Evolutionary conservation across 2,113 vertebrate genomes (phyloP).

Genomic region (Sapayoa aenigma): DNA sequence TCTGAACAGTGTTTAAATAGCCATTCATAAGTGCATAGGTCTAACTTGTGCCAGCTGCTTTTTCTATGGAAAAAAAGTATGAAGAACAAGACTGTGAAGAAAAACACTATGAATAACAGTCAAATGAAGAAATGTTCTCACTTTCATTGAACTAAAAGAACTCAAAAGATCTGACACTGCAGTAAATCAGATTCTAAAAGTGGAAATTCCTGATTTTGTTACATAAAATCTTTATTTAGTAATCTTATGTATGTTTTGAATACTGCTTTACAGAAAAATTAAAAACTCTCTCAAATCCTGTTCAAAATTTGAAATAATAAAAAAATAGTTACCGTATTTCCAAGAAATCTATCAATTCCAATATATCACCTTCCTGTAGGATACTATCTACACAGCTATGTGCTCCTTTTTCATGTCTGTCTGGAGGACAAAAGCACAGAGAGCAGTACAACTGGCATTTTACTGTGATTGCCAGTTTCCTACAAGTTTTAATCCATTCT

Average conservation of each 20-base stretch:
- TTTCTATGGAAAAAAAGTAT: background rate
- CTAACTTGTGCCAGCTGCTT: background rate
- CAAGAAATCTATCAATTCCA: background rate
- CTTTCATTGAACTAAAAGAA: background rate
- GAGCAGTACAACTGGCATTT: background rate
- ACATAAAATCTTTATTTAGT: background rate
- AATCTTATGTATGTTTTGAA: background rate
- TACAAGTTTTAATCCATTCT: background rate
- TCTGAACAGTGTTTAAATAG: background rate
- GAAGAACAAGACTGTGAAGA: background rate
- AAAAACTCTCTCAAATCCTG: background rate
- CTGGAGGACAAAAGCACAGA: background rate
- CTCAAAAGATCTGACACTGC: background rate
- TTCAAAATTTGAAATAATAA: background rate
- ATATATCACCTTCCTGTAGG: background rate
- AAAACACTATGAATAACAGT: background rate
- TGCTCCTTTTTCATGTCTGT: background rate
- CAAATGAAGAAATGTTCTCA: background rate
- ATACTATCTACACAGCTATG: background rate
- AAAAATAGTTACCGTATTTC: background rate
- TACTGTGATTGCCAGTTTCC: background rate
- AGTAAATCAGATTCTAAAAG: background rate
- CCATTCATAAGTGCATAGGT: background rate
- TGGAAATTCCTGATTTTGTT: background rate
- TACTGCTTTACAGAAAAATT: background rate